Conservation (phyloP, 2,797 vertebrate genomes). For the Lophius americanus region DNA sequence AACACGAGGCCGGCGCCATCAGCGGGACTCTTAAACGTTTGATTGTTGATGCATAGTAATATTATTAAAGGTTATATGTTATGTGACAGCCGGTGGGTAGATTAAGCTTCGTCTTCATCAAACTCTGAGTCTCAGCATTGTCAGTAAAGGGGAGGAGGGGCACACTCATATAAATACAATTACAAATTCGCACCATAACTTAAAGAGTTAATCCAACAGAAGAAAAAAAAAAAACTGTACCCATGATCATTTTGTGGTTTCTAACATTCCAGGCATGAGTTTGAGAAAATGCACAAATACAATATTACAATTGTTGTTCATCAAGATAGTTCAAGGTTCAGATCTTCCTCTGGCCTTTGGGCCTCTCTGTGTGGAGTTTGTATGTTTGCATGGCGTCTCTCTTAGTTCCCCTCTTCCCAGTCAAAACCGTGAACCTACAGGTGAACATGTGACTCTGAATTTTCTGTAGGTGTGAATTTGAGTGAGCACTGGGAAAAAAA, state of each 20-base stretch:
- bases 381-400: too few relatives aligned
- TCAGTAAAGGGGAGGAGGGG: conserved; percentile 22
- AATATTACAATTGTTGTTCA: too few relatives aligned
- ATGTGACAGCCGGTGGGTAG: conserved; percentile 27
- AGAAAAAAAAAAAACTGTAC: conserved; percentile 18
- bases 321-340: too few relatives aligned
- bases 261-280: conserved; percentile 44
- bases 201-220: conserved; percentile 49
- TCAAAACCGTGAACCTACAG: too few relatives aligned
- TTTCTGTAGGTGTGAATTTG: too few relatives aligned
- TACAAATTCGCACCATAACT: conserved; percentile 70
- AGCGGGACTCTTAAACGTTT: conserved; percentile 33
- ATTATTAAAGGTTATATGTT: conserved; percentile 59
- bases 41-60: conserved; percentile 76
- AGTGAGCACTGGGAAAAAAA: too few relatives aligned
- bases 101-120: conserved; percentile 13
- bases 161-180: conserved; percentile 74
- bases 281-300: conserved; percentile 9
- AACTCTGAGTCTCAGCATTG: conserved; percentile 50
- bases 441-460: too few relatives aligned
- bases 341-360: too few relatives aligned
- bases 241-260: conserved; percentile 38
- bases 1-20: conserved; percentile 41
- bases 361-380: too few relatives aligned
- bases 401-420: too few relatives aligned